Conservation (phyloP, 2,888 invertebrate genomes). For the Rhodophaea formosa region DNA sequence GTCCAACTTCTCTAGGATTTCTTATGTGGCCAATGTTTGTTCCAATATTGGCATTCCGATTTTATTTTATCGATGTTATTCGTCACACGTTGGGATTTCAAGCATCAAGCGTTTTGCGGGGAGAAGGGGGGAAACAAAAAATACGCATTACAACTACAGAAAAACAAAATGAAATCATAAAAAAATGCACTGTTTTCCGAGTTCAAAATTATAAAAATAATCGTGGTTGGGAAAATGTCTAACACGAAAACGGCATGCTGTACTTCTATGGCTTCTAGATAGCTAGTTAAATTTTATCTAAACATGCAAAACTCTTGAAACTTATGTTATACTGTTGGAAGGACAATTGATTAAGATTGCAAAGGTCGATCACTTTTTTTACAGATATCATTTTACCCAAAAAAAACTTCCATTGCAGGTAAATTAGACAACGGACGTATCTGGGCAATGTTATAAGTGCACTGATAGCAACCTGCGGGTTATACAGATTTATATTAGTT, state of each 20-base stretch:
- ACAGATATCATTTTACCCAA: neutral
- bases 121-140: conserved; percentile 74
- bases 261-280: conserved; percentile 73
- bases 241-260: conserved; percentile 70
- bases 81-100: conserved; percentile 76
- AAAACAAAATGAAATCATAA: conserved; percentile 57
- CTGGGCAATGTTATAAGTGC: too few relatives aligned
- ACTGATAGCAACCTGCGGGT: too few relatives aligned
- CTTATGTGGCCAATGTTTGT: conserved; percentile 57
- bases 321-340: conserved; percentile 41
- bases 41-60: conserved; percentile 34
- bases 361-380: neutral
- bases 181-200: conserved; percentile 26
- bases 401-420: too few relatives aligned
- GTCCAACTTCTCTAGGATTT: conserved; percentile 77
- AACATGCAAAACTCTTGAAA: conserved; percentile 45
- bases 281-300: conserved; percentile 30
- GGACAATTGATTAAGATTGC: conserved; percentile 2
- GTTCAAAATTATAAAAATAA: conserved; percentile 23
- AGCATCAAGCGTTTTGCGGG: conserved; percentile 79
- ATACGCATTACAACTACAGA: conserved; percentile 81
- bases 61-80: conserved; percentile 56
- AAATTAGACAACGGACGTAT: too few relatives aligned
- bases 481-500: too few relatives aligned
- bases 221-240: conserved; percentile 81